A percentile compares a stretch with the other conserved stretches of the same genome.
phyloP scores from a whole-genome alignment of 1,140 invertebrate species.

The Odontomachus brunneus region DNA sequence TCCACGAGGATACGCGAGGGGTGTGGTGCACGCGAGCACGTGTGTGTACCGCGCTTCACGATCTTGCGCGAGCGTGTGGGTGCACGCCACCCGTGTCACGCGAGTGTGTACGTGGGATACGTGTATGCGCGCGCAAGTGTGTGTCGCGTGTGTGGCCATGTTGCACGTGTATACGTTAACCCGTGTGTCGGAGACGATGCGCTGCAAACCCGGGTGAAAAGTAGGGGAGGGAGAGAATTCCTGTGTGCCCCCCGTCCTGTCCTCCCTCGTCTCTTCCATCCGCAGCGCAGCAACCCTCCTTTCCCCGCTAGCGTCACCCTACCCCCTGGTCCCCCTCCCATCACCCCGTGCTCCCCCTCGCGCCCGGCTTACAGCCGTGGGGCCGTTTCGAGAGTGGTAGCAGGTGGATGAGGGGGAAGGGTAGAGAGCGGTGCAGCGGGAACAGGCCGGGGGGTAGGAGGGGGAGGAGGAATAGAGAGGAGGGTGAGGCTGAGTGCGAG shows the following conservation, averaged over 20 bases:
- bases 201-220: conserved; percentile 79
- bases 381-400: conserved; percentile 70
- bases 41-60: conserved; percentile 27
- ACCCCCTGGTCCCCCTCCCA: conserved; percentile 10
- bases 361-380: conserved; percentile 55
- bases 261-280: conserved; percentile 4
- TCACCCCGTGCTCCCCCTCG: conserved; percentile 33
- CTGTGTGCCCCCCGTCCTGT: conserved; percentile 69
- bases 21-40: conserved; percentile 8
- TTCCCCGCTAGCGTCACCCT: conserved; percentile 46
- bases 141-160: too few relatives aligned
- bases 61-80: conserved; percentile 16
- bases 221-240: conserved; percentile 78
- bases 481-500: conserved; percentile 54
- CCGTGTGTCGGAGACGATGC: conserved; percentile 75
- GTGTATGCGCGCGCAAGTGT: conserved; percentile 13
- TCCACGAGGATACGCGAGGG: conserved; percentile 37
- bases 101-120: background rate
- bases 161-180: conserved; percentile 48
- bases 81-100: background rate
- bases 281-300: conserved; percentile 27
- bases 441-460: conserved; percentile 36
- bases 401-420: conserved; percentile 68
- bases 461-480: conserved; percentile 12
- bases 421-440: conserved; percentile 35